Base-by-base conservation (phyloP, 2,797 vertebrate genomes). In the Alfaro cultratus region DNA sequence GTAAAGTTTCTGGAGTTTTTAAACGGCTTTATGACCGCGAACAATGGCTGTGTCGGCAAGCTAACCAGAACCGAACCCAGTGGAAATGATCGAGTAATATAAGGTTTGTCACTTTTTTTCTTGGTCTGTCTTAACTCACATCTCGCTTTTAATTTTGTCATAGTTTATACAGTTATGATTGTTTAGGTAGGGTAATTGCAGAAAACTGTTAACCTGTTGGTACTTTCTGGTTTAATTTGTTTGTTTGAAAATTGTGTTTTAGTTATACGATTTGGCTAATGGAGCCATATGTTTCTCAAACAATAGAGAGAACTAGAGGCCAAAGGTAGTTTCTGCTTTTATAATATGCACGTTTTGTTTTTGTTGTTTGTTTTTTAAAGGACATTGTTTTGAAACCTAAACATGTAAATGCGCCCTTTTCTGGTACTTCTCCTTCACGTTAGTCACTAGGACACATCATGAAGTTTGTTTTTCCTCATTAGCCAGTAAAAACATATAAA, bases 21-120 rank as follows among this genome's bases (percentile, higher is more conserved):
- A 29, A 9, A 23, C 53, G 26, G 26, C 5, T 77, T 16, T 1
- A 21, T 57, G 73, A 67, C 3, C 6, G 15, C 29, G 6, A 57
- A 1, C 51, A 7, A 80, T 78, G 80, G n/a, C 45, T 4, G 12
- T 45, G 6, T 64, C 46, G 43, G 26, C 68, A 3, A n/a, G 21
- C 45, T 31, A 26, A 60, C 41, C 3, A 13, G 6, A 9, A 46
- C 41, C 15, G 21, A 2, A 1, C 21, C 16, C 34, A 0, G 34
- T 70, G 89, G 90, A 86, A 74, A 92, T 93, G 90, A 73, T 31
- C 47, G 71, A 82, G 45, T 85, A 46, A 88, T 41, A 72, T 34
- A 46, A 88, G 93, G 91, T 92, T 15, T 82, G 92, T 90, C 1
- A 55, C n/a, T 39, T 15, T 74, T 77, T 78, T 49, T 12, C 53